phyloP scores from a whole-genome alignment of 2,113 vertebrate genomes.

The Mustelus asterias region DNA sequence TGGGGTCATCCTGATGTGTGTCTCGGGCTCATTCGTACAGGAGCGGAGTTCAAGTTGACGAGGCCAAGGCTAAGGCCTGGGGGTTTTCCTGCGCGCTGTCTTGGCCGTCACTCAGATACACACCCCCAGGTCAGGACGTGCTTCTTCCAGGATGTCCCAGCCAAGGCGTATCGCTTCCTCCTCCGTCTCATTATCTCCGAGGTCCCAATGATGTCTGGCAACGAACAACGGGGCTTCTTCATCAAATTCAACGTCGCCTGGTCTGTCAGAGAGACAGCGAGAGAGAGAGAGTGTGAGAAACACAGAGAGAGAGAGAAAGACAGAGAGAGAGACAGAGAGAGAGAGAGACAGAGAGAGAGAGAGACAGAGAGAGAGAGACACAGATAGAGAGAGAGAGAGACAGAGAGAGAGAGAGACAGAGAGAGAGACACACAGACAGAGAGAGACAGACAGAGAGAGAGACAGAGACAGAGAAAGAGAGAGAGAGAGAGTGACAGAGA shows the following conservation, averaged over 20 bases:
- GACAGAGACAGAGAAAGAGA: not conserved
- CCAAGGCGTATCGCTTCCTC: constrained; percentile 63
- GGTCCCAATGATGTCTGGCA: constrained; percentile 69
- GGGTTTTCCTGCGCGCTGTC: too few relatives aligned
- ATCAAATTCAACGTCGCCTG: constrained; percentile 61
- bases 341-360: not conserved
- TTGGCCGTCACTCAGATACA: not conserved
- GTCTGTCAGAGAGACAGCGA: constrained; percentile 59
- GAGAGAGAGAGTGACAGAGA: not conserved
- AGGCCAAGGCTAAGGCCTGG: too few relatives aligned
- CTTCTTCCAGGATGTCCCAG: constrained; percentile 66
- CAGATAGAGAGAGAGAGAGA: too few relatives aligned
- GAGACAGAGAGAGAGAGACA: too few relatives aligned
- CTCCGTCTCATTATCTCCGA: constrained; percentile 58
- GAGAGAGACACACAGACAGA: too few relatives aligned
- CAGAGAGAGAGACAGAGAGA: not conserved
- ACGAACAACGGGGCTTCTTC: constrained; percentile 71
- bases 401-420: too few relatives aligned
- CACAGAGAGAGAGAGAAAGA: too few relatives aligned
- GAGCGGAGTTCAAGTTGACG: too few relatives aligned
- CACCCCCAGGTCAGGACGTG: constrained; percentile 70
- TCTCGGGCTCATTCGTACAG: too few relatives aligned
- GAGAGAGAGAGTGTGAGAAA: too few relatives aligned
- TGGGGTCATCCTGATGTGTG: too few relatives aligned
- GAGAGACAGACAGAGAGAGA: not conserved